A percentile compares a stretch with the other conserved stretches of the same genome.
Conservation (phyloP, 2,113 vertebrate species). For the Cyphomyrus discorhynchus region DNA sequence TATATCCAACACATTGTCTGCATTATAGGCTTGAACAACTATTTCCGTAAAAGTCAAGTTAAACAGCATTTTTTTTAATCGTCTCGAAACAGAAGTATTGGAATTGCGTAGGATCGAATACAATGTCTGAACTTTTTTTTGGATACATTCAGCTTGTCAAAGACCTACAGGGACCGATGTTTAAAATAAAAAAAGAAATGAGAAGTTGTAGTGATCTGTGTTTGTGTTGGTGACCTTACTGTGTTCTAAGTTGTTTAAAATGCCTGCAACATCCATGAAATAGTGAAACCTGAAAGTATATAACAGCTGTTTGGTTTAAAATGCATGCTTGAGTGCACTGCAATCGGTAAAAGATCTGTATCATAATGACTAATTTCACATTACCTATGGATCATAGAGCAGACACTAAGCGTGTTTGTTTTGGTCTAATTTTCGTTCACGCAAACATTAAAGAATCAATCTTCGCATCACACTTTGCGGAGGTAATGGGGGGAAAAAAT, state of each 20-base stretch:
- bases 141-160: not conserved
- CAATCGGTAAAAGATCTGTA: not conserved
- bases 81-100: not conserved
- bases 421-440: not conserved
- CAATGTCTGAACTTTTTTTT: not conserved
- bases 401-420: not conserved
- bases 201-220: not conserved
- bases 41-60: not conserved
- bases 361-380: not conserved
- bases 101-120: not conserved
- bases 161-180: not conserved
- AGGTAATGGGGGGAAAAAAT: not conserved
- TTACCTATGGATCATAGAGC: not conserved
- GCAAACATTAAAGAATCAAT: not conserved
- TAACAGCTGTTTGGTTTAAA: not conserved
- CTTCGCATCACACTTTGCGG: not conserved
- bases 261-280: not conserved
- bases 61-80: not conserved
- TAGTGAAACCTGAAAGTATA: not conserved
- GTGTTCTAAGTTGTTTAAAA: not conserved
- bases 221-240: not conserved
- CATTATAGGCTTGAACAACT: not conserved
- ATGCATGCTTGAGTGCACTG: not conserved
- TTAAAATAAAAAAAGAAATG: not conserved
- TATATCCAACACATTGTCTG: not conserved